A percentile compares a stretch with the other conserved stretches of the same genome.
phyloP scores from a whole-genome alignment of 2,113 vertebrate genomes.

The Psilopsiagon aurifrons region DNA sequence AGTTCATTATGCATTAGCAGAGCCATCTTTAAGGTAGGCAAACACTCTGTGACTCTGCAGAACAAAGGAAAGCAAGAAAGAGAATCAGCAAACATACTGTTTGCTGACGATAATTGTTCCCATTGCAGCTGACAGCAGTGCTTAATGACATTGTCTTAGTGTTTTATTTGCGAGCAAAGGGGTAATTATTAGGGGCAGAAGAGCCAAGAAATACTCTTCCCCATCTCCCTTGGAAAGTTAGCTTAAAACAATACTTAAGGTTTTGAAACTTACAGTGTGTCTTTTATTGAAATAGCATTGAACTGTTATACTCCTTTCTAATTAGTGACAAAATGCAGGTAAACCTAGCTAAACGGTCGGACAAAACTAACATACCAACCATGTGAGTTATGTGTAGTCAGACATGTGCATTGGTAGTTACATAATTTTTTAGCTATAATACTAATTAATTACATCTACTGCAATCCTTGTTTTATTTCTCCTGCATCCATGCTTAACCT shows the following conservation, averaged over 20 bases:
- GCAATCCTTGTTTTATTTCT: neutral
- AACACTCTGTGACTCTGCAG: neutral
- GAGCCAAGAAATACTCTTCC: neutral
- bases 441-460: neutral
- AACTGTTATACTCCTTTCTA: neutral
- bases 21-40: conserved; percentile 1
- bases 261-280: neutral
- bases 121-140: neutral
- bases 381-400: neutral
- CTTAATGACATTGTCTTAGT: neutral
- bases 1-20: conserved; percentile 44
- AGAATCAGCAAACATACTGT: neutral
- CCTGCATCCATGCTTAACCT: neutral
- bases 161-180: neutral
- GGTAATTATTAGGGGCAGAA: neutral
- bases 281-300: neutral
- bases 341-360: neutral
- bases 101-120: conserved; percentile 4
- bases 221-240: neutral
- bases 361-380: neutral
- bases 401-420: neutral
- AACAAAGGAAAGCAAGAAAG: neutral
- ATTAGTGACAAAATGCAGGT: neutral
- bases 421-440: neutral
- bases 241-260: neutral